Evolutionary conservation across 1,140 invertebrate species (phyloP), one percentile per base, ranked within the genome.

Genomic region (Drosophila biarmipes): DNA sequence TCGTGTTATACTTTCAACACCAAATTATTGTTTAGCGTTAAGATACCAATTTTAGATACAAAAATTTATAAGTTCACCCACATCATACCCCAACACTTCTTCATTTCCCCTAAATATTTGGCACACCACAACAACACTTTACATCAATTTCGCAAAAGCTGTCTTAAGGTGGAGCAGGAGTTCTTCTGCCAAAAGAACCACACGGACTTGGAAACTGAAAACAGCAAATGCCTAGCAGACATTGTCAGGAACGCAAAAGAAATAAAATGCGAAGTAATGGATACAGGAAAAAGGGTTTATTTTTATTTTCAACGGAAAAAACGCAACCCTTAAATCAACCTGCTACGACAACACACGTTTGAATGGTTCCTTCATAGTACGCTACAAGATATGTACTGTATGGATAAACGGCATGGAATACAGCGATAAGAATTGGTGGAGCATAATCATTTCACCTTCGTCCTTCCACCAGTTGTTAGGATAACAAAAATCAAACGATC

Each of bases 1-100:
- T 40, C 45, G 7, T 59, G 34, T 12, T 37, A 17, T 38, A 49
- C 56, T 38, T 62, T 52, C 12, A 40, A 53, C 4, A 62, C 17
- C 24, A 45, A 57, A 57, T 8, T 57, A 21, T 58, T 58, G 10
- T 58, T 58, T 58, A 58, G 15, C 8, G 42, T 45, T 57, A 57
- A 57, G 29, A 57, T 45, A 45, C 54, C 52, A 40, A 40, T 57
- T 31, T 57, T 57, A 15, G 38, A 55, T 12, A 29, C 37, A 27
- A 27, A 27, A 55, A 38, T 55, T 1, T 54, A 54, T 54, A 40
- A 52, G 12, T 40, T 40, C 52, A 54, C 37, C 6, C 52, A 54
- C 7, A 54, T 40, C 7, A 17, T 27, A 37, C 52, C 35, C 19
- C 6, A 40, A 15, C 52, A 46, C 15, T 46, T 58, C 21, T 37